phyloP scores from a whole-genome alignment of 53 echinoderm and acorn worm species.

The Paracentrotus lividus region DNA sequence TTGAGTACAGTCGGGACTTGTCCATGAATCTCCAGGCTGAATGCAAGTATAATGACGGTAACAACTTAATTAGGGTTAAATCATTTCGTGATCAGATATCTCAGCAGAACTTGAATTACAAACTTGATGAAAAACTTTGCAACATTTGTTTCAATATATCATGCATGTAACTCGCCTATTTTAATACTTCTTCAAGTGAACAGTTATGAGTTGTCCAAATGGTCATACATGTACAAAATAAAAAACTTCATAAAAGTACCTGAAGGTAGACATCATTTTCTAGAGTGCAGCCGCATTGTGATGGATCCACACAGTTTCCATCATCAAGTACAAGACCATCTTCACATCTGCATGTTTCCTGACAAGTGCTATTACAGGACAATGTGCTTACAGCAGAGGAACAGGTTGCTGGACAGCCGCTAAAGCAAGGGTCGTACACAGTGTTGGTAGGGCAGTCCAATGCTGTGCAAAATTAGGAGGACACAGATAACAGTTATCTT shows the following conservation, averaged over 20 bases:
- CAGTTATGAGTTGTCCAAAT: not conserved
- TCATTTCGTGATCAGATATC: too few species aligned
- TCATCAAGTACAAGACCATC: conserved; percentile 70
- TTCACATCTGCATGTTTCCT: conserved; percentile 74
- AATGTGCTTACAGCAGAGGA: not conserved
- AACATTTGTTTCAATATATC: not conserved
- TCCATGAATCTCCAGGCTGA: conserved; percentile 70
- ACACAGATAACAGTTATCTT: not conserved
- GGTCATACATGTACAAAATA: not conserved
- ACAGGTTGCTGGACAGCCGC: conserved; percentile 82
- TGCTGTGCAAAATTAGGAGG: not conserved
- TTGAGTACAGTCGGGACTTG: conserved; percentile 65
- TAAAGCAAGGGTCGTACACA: conserved; percentile 79
- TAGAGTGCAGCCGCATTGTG: conserved; percentile 78
- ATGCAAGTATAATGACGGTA: not conserved
- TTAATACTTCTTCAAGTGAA: not conserved
- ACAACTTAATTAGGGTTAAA: not conserved
- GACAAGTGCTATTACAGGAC: conserved; percentile 75
- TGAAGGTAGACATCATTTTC: conserved; percentile 63
- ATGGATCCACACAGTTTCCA: conserved; percentile 62
- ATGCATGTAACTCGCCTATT: not conserved
- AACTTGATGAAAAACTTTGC: too few species aligned
- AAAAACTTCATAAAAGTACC: conserved; percentile 41
- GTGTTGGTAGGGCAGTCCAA: conserved; percentile 75
- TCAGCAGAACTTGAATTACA: too few species aligned